These are phyloP conservation scores for Cheilosia vernalis DNA, from an alignment of 2,888 invertebrate genomes.

Conservation along the genomic window DNA sequence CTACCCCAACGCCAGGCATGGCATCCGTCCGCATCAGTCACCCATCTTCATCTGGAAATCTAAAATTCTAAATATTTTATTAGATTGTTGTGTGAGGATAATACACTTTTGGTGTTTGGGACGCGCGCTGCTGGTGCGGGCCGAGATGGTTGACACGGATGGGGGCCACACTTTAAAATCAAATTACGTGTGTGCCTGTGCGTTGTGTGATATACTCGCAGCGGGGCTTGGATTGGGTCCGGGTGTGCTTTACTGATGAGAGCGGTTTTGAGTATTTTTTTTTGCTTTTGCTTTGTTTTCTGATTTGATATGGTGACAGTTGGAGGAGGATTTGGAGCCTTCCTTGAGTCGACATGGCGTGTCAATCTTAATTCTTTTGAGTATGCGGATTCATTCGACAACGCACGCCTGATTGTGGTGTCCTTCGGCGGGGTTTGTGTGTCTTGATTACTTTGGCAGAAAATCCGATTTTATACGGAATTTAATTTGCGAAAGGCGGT, in stretches of 20 bases:
- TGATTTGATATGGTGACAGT: constrained; percentile 56
- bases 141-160: constrained; percentile 23
- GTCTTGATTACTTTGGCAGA: constrained; percentile 52
- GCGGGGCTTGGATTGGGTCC: not conserved
- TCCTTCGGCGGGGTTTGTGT: constrained; percentile 53
- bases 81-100: constrained; percentile 72
- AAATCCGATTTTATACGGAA: constrained; percentile 67
- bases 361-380: constrained; percentile 63
- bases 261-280: constrained; percentile 23
- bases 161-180: constrained; percentile 71
- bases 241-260: constrained; percentile 47
- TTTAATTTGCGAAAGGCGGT: constrained; percentile 61
- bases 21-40: constrained; percentile 6
- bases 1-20: no score
- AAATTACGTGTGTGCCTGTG: constrained; percentile 64
- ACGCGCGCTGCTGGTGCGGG: not conserved
- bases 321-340: constrained; percentile 35
- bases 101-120: constrained; percentile 69
- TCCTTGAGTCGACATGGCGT: constrained; percentile 64
- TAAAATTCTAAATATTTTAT: constrained; percentile 75
- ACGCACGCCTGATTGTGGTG: constrained; percentile 61
- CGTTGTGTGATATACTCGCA: constrained; percentile 11
- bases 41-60: constrained; percentile 64
- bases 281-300: constrained; percentile 51
- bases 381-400: constrained; percentile 34